A percentile compares a stretch with the other conserved stretches of the same genome.
Evolutionary conservation across 2,113 vertebrate genomes (phyloP).

Genomic region (Hippoglossus stenolepis): DNA sequence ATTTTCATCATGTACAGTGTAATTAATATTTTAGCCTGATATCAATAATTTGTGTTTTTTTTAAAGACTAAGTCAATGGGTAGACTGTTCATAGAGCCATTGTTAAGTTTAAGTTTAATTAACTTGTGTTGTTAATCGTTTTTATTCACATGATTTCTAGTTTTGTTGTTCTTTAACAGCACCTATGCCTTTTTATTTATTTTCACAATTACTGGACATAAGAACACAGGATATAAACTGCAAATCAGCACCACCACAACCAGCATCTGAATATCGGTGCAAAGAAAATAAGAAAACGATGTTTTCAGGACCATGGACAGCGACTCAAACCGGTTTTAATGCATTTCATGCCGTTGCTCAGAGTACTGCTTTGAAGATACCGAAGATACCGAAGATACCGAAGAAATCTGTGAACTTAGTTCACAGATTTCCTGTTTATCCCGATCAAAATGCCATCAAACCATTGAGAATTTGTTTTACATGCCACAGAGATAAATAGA

Average conservation of each 20-base stretch:
- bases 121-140: not conserved
- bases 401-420: not conserved
- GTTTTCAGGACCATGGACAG: constrained; percentile 47
- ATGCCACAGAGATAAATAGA: not conserved
- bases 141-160: not conserved
- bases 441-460: not conserved
- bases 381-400: not conserved
- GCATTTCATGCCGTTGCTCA: not conserved
- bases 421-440: not conserved
- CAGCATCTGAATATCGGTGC: not conserved
- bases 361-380: not conserved
- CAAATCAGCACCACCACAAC: not conserved
- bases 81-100: not conserved
- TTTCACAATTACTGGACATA: not conserved
- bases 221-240: not conserved
- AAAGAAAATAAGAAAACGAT: not conserved
- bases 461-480: not conserved
- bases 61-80: too few relatives aligned
- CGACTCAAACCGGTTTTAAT: not conserved
- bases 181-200: not conserved
- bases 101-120: not conserved
- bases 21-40: not conserved
- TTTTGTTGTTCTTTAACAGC: not conserved
- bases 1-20: not conserved
- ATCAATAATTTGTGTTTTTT: too few relatives aligned